A percentile compares a stretch with the other conserved stretches of the same genome.
Conservation (phyloP, 2,797 vertebrate genomes). For the Characodon lateralis region DNA sequence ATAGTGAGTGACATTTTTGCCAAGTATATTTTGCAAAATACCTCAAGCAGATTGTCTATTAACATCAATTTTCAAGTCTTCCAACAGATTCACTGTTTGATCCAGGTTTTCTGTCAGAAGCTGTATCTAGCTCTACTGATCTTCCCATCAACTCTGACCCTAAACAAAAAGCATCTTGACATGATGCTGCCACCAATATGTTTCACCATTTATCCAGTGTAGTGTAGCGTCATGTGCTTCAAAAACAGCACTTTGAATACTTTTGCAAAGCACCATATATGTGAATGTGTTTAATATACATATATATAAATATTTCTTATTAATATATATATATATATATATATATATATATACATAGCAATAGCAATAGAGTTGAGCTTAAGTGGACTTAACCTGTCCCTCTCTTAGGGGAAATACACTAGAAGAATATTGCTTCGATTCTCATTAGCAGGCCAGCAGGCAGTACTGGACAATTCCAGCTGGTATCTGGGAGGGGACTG, state of each 20-base stretch:
- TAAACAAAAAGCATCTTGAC: background rate
- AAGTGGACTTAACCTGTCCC: constrained; percentile 47
- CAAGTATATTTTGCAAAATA: background rate
- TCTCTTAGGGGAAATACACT: constrained; percentile 26
- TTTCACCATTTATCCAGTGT: background rate
- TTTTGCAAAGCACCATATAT: background rate
- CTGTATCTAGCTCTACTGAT: background rate
- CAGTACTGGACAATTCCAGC: constrained; percentile 46
- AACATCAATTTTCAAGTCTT: background rate
- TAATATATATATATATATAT: too few relatives aligned
- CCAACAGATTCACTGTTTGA: background rate
- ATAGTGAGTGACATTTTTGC: background rate
- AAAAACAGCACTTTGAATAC: background rate
- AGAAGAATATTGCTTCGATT: constrained; percentile 37
- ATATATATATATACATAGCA: background rate
- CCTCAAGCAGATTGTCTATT: background rate
- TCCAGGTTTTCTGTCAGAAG: background rate
- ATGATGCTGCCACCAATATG: background rate
- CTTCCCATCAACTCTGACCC: background rate
- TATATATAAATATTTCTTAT: too few relatives aligned
- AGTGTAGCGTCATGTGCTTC: background rate
- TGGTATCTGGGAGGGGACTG: constrained; percentile 83
- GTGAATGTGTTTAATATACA: background rate
- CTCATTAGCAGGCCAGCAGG: constrained; percentile 36
- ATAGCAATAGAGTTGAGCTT: constrained; percentile 37